Conservation (phyloP, 2,797 vertebrate species). For the Sebastes variabilis region DNA sequence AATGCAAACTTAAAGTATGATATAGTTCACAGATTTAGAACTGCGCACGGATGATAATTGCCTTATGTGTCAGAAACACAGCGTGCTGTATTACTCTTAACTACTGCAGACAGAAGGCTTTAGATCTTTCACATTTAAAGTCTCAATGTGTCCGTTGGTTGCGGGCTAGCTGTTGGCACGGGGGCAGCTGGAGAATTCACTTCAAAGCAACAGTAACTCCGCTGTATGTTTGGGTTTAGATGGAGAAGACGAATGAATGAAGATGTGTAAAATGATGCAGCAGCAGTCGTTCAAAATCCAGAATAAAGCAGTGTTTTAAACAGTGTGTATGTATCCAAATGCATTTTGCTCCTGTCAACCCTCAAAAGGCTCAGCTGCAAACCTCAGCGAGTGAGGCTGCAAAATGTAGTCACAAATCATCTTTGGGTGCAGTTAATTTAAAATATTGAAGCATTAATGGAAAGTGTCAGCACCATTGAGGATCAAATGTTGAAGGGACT, state of each 20-base stretch:
- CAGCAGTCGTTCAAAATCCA: not conserved
- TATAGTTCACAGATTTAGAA: conserved; percentile 2
- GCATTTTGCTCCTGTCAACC: not conserved
- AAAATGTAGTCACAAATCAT: not conserved
- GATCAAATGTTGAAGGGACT: not conserved
- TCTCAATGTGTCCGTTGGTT: conserved; percentile 24
- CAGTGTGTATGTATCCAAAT: not conserved
- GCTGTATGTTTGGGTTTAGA: conserved; percentile 37
- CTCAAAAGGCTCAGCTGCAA: conserved; percentile 1
- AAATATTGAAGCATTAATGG: not conserved
- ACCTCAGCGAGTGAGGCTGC: not conserved
- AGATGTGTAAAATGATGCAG: conserved; percentile 15
- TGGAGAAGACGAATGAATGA: not conserved
- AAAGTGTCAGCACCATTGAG: not conserved
- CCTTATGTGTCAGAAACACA: conserved; percentile 11
- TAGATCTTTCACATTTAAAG: conserved; percentile 51
- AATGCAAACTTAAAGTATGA: not conserved
- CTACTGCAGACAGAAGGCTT: conserved; percentile 23
- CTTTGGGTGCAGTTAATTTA: conserved; percentile 1
- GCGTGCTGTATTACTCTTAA: conserved; percentile 33
- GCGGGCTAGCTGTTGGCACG: conserved; percentile 29
- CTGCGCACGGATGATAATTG: conserved; percentile 38
- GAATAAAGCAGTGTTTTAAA: not conserved
- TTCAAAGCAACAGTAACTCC: conserved; percentile 46
- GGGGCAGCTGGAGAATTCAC: conserved; percentile 41